Evolutionary conservation across 2,888 invertebrate species (phyloP), one percentile per base, ranked within the genome.

Genomic region (Sicus ferrugineus): DNA sequence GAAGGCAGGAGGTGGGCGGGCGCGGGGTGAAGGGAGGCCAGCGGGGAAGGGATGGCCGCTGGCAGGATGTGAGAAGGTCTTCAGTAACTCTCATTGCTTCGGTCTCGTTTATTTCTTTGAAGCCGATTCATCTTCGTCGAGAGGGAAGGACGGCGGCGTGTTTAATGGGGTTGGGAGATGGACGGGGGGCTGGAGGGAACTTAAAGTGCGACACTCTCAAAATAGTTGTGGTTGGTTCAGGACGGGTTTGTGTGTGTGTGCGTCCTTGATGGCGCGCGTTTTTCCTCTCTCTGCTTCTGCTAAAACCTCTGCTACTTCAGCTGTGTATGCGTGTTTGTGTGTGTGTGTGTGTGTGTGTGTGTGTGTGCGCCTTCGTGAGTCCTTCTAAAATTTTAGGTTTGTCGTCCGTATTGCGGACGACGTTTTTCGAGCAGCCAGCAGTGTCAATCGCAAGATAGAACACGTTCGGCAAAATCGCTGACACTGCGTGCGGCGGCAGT

Each of bases 261-360:
- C 31, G 31, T 31, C 64, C 30, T 52, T 52, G 64, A 23, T 64
- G 31, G 30, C 31, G 46, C 31, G n/a, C n/a, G n/a, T 64, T 50
- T 64, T 9, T 28, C 54, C 14, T 14, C 54, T 54, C 28, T 21
- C 5, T 11, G 38, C 38, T 14, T 38, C 14, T 38, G 9, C 14
- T 38, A 7, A 9, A 9, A 7, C 14, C n/a, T 46, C n/a, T 30
- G 14, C n/a, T 56, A 16, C 28, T 14, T 56, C 16, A 1, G 14
- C 16, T 56, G n/a, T n/a, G n/a, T n/a, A n/a, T n/a, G n/a, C 14
- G 38, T 38, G 6, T 34, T 7, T 11, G 26, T 28, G 63, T 34
- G 59, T 28, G n/a, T 2, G 9, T 30, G 63, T 50, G 31, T 31
- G 52, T 21, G 31, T 52, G 64, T 54, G 5, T 21, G 3, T 11